Base-by-base conservation (phyloP, 2,797 vertebrate genomes). In the Neosalanx taihuensis region DNA sequence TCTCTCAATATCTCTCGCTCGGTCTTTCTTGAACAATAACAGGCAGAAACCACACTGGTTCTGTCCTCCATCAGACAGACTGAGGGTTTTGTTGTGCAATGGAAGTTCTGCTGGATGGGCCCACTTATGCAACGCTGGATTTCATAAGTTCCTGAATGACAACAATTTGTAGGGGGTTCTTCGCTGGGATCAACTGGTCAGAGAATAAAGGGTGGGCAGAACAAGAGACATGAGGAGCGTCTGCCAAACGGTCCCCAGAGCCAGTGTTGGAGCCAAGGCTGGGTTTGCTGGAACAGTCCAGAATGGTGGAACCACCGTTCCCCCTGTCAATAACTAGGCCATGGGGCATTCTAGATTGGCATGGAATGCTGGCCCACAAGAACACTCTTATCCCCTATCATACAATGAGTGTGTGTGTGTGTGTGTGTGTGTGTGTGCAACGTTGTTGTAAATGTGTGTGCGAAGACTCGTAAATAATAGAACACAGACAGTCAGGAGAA, bases 91-190 rank as follows among this genome's bases (percentile, higher is more conserved):
- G 33, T 66, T 20, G 29, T 37, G 37, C 33, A 56, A 58, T n/a
- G 68, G 76, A 81, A 15, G 15, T 71, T 75, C 76, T 77, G 46
- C 62, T 63, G 63, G 75, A 10, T 74, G 68, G 7, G 69, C 67
- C 69, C 6, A 46, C 68, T 79, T 84, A 76, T 64, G 73, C 67
- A 80, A 67, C 64, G 83, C 84, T 70, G 60, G 68, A 79, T 85
- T 85, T 89, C 58, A 70, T 69, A 69, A 84, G 85, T 23, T 62
- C 63, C 69, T 76, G 74, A 85, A 89, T 81, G 83, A 82, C 78
- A 90, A 82, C 79, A 82, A 76, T 91, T 89, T 85, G 81, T 72
- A 79, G 83, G 76, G 41, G 79, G 78, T 79, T 81, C 73, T 64
- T 86, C 74, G 89, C 79, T 66, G 83, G 83, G 76, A 78, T 73